Conservation (phyloP, 2,888 invertebrate species). For the Theretra japonica region DNA sequence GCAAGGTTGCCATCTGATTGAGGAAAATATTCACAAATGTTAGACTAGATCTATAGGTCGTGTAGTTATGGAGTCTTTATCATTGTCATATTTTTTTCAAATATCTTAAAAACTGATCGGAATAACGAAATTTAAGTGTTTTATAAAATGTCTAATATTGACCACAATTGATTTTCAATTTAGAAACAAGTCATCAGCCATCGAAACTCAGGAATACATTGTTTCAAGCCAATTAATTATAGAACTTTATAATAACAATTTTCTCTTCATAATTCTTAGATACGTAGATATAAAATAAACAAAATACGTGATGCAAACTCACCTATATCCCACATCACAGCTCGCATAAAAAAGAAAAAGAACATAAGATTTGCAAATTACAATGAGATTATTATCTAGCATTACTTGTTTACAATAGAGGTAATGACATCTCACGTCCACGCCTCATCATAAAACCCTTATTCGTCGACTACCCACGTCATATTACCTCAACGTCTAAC, state of each 20-base stretch:
- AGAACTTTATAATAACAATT: no score
- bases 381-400: slow-evolving; percentile 14
- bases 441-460: slow-evolving; percentile 18
- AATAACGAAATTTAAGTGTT: no score
- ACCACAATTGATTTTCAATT: no score
- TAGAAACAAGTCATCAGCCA: no score
- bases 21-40: neutral
- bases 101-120: no score
- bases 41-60: neutral
- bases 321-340: slow-evolving; percentile 9
- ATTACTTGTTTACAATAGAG: neutral
- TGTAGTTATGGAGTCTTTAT: no score
- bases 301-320: neutral
- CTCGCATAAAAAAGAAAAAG: slow-evolving; percentile 8
- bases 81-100: no score
- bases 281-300: neutral
- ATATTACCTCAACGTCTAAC: neutral
- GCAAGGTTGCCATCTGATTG: neutral
- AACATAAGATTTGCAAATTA: slow-evolving; percentile 14
- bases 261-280: no score
- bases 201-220: no score
- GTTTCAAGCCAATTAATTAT: no score
- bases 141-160: no score
- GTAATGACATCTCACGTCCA: slow-evolving; percentile 22
- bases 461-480: slow-evolving; percentile 14